These are phyloP conservation scores for Propithecus coquereli DNA, from an alignment of 2,113 vertebrate species.

Conservation along the genomic window DNA sequence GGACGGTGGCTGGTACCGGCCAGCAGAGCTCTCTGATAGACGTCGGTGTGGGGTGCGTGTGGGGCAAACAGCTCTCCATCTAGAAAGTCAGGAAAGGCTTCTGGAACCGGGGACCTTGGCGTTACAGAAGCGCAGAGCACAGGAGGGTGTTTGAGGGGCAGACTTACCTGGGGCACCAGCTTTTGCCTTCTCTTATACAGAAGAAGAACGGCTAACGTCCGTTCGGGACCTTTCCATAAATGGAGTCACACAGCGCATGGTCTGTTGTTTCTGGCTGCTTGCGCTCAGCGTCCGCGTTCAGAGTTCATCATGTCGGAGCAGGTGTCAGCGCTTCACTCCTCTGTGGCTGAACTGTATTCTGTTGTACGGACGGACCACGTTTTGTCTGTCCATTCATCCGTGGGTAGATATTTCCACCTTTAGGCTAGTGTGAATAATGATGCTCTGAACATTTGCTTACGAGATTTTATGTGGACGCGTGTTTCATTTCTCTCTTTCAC, in stretches of 20 bases:
- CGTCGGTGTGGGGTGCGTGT: background rate
- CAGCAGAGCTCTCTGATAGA: no score
- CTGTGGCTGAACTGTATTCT: background rate
- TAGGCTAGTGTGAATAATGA: background rate
- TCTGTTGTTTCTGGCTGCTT: background rate
- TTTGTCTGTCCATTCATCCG: background rate
- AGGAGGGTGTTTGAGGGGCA: background rate
- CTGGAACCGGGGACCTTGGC: background rate
- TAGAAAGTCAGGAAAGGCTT: background rate
- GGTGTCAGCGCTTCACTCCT: rapidly evolving
- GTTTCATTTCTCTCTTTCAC: background rate
- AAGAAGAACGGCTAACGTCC: background rate
- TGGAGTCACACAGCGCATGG: background rate
- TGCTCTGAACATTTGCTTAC: no score
- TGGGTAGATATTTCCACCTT: background rate
- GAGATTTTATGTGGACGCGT: background rate
- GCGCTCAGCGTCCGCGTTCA: background rate
- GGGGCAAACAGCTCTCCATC: rapidly evolving
- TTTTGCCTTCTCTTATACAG: background rate
- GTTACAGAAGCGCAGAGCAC: background rate
- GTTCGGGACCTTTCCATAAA: background rate
- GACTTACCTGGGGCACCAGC: background rate
- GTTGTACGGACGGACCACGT: rapidly evolving
- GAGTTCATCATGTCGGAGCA: background rate
- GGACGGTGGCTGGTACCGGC: background rate